These are phyloP conservation scores for Cyprinodon variegatus DNA, from an alignment of 2,113 vertebrate species.

Conservation along the genomic window DNA sequence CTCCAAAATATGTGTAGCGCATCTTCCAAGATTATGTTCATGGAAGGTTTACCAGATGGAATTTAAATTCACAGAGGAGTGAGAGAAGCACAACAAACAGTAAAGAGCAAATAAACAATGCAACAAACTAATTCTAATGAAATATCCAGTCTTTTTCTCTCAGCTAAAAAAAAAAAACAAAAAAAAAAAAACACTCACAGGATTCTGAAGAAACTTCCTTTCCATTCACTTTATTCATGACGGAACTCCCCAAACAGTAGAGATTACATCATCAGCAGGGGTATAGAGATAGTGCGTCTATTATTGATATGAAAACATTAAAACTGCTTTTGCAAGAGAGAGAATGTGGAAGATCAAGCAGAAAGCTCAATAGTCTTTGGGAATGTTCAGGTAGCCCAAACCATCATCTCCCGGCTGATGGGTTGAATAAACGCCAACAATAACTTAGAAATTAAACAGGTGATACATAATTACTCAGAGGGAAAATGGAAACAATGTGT, in stretches of 20 bases:
- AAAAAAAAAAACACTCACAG: not conserved
- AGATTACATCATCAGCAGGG: slow-evolving; percentile 66
- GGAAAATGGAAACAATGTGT: slow-evolving; percentile 43
- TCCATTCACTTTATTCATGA: slow-evolving; percentile 74
- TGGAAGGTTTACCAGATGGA: not conserved
- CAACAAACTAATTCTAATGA: not conserved
- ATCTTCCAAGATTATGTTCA: too few relatives aligned
- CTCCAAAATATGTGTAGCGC: too few relatives aligned
- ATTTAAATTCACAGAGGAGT: not conserved
- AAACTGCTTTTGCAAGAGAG: slow-evolving; percentile 55
- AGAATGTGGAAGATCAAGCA: slow-evolving; percentile 54
- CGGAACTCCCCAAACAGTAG: slow-evolving; percentile 68
- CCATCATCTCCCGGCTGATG: slow-evolving; percentile 56
- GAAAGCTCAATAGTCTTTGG: slow-evolving; percentile 66
- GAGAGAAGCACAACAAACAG: not conserved
- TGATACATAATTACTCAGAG: slow-evolving; percentile 43
- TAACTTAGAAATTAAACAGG: slow-evolving; percentile 80
- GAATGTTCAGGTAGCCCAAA: slow-evolving; percentile 56
- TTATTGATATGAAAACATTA: slow-evolving; percentile 57
- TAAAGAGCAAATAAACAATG: not conserved
- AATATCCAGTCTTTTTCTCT: not conserved
- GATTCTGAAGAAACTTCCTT: slow-evolving; percentile 14
- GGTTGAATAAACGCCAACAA: slow-evolving; percentile 59
- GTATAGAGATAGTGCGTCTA: slow-evolving; percentile 57
- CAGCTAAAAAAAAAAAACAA: not conserved